phyloP scores from a whole-genome alignment of 2,113 vertebrate species.

The Trachemys scripta region DNA sequence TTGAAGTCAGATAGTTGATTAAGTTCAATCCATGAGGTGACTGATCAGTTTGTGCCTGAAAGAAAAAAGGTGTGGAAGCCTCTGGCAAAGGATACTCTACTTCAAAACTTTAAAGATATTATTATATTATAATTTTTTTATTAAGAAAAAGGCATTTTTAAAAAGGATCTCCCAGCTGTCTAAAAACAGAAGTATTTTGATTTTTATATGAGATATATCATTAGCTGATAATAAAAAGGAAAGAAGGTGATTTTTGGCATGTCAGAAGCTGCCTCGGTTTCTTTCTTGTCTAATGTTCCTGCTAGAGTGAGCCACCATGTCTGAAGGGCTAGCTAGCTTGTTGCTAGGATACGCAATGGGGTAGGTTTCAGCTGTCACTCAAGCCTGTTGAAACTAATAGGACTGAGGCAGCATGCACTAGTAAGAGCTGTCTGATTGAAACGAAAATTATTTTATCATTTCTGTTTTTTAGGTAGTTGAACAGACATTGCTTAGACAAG shows the following conservation, averaged over 20 bases:
- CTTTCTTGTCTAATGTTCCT: not conserved
- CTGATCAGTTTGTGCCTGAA: not conserved
- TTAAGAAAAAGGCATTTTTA: not conserved
- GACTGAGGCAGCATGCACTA: not conserved
- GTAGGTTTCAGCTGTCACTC: slow-evolving; percentile 11
- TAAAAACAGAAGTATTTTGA: not conserved
- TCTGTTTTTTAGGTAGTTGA: not conserved
- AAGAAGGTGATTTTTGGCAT: not conserved
- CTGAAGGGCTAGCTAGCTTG: not conserved
- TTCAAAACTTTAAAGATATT: not conserved
- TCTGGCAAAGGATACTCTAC: not conserved
- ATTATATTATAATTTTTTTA: not conserved
- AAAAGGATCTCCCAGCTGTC: not conserved
- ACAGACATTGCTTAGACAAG: not conserved
- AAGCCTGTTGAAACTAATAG: not conserved
- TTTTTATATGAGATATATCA: rapidly evolving
- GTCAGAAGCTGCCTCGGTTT: not conserved
- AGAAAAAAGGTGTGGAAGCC: not conserved
- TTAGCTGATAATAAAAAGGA: not conserved
- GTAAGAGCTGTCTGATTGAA: not conserved
- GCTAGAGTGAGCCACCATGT: not conserved
- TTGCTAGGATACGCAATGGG: slow-evolving; percentile 8
- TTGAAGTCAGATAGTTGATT: slow-evolving; percentile 8
- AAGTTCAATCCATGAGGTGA: not conserved
- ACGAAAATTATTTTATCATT: not conserved